phyloP scores from a whole-genome alignment of 2,113 vertebrate genomes.

The Syrrhaptes paradoxus region DNA sequence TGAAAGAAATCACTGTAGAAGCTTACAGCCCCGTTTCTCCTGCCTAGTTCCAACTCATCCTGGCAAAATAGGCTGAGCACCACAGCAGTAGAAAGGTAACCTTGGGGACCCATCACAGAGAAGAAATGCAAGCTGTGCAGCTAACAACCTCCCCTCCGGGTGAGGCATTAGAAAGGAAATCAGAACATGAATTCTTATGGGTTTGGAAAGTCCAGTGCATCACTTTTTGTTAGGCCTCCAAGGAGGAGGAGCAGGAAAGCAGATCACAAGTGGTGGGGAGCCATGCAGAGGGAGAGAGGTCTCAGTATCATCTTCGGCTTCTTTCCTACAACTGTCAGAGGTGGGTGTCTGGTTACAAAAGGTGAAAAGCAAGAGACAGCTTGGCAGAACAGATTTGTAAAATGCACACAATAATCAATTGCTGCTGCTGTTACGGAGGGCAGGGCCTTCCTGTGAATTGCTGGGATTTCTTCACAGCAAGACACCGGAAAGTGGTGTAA shows the following conservation, averaged over 20 bases:
- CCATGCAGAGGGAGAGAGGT: background rate
- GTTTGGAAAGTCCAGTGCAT: background rate
- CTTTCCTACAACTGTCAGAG: background rate
- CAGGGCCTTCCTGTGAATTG: background rate
- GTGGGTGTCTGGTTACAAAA: background rate
- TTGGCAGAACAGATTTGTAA: background rate
- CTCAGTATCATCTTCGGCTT: background rate
- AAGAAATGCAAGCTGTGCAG: background rate
- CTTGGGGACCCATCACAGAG: background rate
- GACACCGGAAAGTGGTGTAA: background rate
- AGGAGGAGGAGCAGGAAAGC: background rate
- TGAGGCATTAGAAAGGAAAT: background rate
- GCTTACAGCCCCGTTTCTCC: background rate
- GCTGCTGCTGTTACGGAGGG: background rate
- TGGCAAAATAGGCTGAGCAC: background rate
- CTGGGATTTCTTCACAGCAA: background rate
- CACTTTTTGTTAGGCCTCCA: background rate
- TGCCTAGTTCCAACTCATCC: background rate
- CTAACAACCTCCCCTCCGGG: background rate
- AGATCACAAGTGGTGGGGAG: background rate
- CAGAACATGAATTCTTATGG: background rate
- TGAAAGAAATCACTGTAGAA: background rate
- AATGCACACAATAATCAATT: background rate
- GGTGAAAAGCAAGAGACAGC: background rate
- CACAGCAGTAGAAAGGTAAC: background rate